Percentiles rank a stretch among this genome's conserved stretches.
These are phyloP conservation scores for Dioctria rufipes DNA, from an alignment of 2,888 invertebrate genomes.

Conservation along the genomic window DNA sequence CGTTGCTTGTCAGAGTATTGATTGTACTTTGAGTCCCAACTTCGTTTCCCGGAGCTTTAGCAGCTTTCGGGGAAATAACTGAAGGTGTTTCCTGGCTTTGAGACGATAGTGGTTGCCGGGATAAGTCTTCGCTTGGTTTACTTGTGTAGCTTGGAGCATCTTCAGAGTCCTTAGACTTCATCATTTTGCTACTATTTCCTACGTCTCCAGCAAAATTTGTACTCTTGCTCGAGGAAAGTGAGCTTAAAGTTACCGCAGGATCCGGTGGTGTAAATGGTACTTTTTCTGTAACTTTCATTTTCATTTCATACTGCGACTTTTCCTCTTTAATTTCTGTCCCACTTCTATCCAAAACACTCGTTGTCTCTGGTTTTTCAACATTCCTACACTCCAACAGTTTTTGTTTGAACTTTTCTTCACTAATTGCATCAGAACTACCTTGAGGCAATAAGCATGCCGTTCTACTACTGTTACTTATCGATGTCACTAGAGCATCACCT, in stretches of 20 bases:
- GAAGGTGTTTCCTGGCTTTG: conserved; percentile 25
- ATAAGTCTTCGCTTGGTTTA: conserved; percentile 12
- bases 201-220: conserved; percentile 30
- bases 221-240: conserved; percentile 29
- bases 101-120: conserved; percentile 16
- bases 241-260: conserved; percentile 1
- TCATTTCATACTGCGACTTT: conserved; percentile 22
- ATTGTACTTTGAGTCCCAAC: conserved; percentile 51
- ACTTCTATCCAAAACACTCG: conserved; percentile 54
- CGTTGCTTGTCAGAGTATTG: conserved; percentile 44
- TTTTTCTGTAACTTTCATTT: not conserved
- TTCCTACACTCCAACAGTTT: conserved; percentile 70
- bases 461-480: conserved; percentile 39
- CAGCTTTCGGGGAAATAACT: conserved; percentile 12
- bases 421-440: conserved; percentile 71
- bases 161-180: conserved; percentile 5
- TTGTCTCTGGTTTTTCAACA: conserved; percentile 49
- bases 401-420: conserved; percentile 76
- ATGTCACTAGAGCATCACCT: conserved; percentile 65
- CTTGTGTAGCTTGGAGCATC: conserved; percentile 7
- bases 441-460: conserved; percentile 68
- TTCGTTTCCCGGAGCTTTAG: conserved; percentile 22
- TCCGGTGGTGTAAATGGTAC: not conserved
- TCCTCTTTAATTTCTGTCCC: not conserved
- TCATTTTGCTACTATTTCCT: not conserved